Conservation (phyloP, 2,113 vertebrate genomes). For the Xenopus laevis region DNA sequence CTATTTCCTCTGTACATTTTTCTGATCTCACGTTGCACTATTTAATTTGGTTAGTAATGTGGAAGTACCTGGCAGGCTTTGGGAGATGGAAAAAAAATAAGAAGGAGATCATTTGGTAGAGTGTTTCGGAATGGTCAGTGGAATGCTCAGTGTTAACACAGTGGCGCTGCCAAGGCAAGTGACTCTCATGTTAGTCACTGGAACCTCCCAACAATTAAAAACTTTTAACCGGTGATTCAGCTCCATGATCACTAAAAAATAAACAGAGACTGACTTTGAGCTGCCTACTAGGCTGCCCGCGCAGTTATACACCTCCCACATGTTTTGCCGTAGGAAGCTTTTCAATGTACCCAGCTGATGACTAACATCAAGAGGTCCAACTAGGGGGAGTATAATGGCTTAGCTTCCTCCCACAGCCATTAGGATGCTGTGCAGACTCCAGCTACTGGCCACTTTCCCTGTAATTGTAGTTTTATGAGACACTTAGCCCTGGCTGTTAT, state of each 20-base stretch:
- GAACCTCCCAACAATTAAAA: conserved; percentile 55
- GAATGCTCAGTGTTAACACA: conserved; percentile 12
- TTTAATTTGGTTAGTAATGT: conserved; percentile 40
- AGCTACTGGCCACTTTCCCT: neutral
- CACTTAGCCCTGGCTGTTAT: conserved; percentile 5
- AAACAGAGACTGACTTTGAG: conserved; percentile 52
- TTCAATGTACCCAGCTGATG: conserved; percentile 15
- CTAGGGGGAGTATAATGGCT: conserved; percentile 21
- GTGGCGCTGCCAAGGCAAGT: conserved; percentile 45
- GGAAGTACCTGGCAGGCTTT: conserved; percentile 38
- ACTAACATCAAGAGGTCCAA: conserved; percentile 31
- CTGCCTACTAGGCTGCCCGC: conserved; percentile 40
- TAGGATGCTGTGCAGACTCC: conserved; percentile 4
- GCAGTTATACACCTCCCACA: conserved; percentile 45
- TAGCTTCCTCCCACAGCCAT: conserved; percentile 8
- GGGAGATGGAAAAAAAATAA: conserved; percentile 1
- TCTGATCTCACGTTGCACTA: conserved; percentile 25
- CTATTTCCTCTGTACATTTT: conserved; percentile 24
- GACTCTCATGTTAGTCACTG: conserved; percentile 58
- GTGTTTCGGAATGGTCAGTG: conserved; percentile 11
- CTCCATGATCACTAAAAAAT: conserved; percentile 54
- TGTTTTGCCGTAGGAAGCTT: conserved; percentile 36
- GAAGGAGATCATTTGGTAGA: too few species aligned
- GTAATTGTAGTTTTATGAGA: conserved; percentile 23
- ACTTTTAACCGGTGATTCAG: conserved; percentile 59